These are phyloP conservation scores for Thysanoteuthis rhombus DNA, from an alignment of 2,888 invertebrate genomes.

Conservation along the genomic window DNA sequence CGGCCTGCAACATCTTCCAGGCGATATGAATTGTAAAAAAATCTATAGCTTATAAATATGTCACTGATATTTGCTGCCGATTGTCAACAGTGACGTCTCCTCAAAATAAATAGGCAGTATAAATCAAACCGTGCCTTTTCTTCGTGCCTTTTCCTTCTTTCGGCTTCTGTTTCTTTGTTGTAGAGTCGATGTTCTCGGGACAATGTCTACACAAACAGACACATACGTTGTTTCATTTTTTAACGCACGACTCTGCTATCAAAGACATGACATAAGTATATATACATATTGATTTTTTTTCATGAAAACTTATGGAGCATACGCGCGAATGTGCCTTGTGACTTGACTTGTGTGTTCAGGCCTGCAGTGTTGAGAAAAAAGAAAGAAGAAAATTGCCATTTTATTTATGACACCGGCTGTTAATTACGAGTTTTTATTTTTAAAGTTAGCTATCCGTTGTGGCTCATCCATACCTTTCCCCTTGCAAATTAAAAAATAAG, in stretches of 20 bases:
- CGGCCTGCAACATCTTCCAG: not conserved
- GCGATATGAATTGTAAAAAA: not conserved
- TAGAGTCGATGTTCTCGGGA: not conserved
- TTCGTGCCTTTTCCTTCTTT: not conserved
- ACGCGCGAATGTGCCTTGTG: not conserved
- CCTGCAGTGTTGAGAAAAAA: too few species aligned
- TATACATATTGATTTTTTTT: too few species aligned
- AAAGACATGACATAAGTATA: not conserved
- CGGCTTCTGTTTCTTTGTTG: not conserved
- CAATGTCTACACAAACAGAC: not conserved
- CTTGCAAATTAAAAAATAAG: too few species aligned
- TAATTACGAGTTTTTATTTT: too few species aligned
- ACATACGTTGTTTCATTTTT: not conserved
- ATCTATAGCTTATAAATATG: not conserved
- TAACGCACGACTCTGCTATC: not conserved
- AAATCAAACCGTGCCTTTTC: not conserved
- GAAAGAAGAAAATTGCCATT: too few species aligned
- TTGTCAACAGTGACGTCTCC: not conserved
- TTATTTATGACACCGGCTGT: too few species aligned
- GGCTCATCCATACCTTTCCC: too few species aligned
- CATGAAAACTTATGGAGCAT: not conserved
- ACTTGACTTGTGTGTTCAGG: not conserved
- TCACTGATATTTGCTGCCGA: not conserved
- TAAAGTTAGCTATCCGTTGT: too few species aligned
- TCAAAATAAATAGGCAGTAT: not conserved